Evolutionary conservation across 2,888 invertebrate species (phyloP), one percentile per base, ranked within the genome.

Genomic region (Isoperla grammatica): DNA sequence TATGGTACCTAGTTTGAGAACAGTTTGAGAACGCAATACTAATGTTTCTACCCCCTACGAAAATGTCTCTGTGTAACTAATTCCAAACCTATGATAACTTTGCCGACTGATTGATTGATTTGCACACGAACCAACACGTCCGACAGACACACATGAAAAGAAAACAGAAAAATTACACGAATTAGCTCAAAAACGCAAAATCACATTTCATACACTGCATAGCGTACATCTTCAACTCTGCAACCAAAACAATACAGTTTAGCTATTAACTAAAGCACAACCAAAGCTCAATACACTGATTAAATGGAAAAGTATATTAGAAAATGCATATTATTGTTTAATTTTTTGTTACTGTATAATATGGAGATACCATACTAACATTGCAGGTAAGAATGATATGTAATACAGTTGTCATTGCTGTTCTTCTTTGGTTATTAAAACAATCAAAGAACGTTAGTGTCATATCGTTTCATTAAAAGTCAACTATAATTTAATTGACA

Each of bases 51-150:
- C 49, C 20, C 49, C 35, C 29, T 29, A 60, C 56, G 29, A 60
- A 45, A 17, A 56, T 15, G 40, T 15, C 22, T 60, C 56, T 59
- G 46, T 57, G 42, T 57, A 57, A 57, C 48, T 65, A 63, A 66
- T 67, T 69, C 67, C 71, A 68, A 71, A 79, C 79, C 79, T 79
- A 79, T 79, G 67, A 79, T 75, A 71, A 79, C 74, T 75, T 77
- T 78, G 73, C 77, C 76, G 64, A 71, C 73, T 73, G 71, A 65
- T 43, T 73, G 71, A 65, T 43, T 57, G 50, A 23, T 39, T 46
- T 63, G 42, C 57, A 61, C 62, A 59, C 46, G 63, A 63, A 35
- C 46, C 56, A 60, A 58, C 57, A 57, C 61, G 58, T 56, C 58
- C 63, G 20, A 64, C 58, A 62, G 61, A 62, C 45, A 65, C 64